A percentile compares a stretch with the other conserved stretches of the same genome.
These are phyloP conservation scores for Listronotus oregonensis DNA, from an alignment of 1,140 invertebrate species.

Conservation along the genomic window DNA sequence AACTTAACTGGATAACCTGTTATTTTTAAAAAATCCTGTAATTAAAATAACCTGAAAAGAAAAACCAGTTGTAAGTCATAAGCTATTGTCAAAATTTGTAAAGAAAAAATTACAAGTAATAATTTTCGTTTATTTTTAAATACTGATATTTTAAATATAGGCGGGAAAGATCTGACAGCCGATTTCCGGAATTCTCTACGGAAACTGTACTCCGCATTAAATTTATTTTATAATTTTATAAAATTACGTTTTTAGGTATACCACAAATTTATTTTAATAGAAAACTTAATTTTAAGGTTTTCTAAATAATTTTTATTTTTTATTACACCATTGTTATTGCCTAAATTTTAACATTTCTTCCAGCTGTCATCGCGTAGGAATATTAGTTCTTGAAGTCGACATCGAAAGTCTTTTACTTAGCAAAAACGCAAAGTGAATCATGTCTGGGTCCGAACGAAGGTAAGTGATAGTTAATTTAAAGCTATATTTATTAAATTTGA, in stretches of 20 bases:
- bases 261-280: too few species aligned
- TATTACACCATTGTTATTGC: background rate
- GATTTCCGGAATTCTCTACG: slow-evolving; percentile 8
- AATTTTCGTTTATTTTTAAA: background rate
- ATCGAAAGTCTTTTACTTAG: slow-evolving; percentile 21
- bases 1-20: too few species aligned
- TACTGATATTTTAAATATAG: slow-evolving; percentile 2
- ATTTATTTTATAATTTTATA: slow-evolving; percentile 3
- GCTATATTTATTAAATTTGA: background rate
- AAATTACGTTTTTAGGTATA: background rate
- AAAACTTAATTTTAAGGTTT: background rate
- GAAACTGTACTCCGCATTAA: slow-evolving; percentile 15
- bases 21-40: too few species aligned
- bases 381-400: slow-evolving; percentile 17
- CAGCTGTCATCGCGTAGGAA: slow-evolving; percentile 24
- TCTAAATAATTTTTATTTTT: background rate
- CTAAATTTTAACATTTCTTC: background rate
- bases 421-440: slow-evolving; percentile 24
- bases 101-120: slow-evolving; percentile 16
- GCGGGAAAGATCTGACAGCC: background rate
- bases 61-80: slow-evolving; percentile 6
- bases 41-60: background rate
- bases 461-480: slow-evolving; percentile 24
- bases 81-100: background rate
- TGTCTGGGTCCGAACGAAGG: slow-evolving; percentile 31